Evolutionary conservation across 2,113 vertebrate genomes (phyloP).

Genomic region (Rousettus leschenaultii): DNA sequence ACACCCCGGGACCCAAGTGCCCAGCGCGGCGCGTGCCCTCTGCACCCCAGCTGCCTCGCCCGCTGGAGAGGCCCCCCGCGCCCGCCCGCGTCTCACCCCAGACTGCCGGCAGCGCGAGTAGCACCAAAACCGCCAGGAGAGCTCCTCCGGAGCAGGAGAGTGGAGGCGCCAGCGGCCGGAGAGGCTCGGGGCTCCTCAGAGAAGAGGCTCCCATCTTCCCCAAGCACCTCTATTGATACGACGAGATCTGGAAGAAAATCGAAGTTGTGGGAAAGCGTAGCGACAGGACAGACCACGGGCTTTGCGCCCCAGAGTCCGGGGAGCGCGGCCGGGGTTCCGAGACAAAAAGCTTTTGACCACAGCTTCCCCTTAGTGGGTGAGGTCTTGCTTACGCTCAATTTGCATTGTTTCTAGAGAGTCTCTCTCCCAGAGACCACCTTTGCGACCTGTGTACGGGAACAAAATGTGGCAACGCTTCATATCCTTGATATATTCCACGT

Average conservation of each 20-base stretch:
- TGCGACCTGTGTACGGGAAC: background rate
- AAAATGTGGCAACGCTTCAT: background rate
- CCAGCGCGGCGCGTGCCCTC: too few relatives aligned
- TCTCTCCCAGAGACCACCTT: background rate
- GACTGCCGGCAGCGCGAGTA: background rate
- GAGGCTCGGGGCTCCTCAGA: background rate
- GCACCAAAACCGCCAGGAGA: background rate
- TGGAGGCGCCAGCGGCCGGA: fast-evolving
- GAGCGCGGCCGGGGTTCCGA: background rate
- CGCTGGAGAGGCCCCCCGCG: background rate
- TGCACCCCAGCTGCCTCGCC: too few relatives aligned
- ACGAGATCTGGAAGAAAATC: background rate
- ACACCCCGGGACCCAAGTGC: fast-evolving
- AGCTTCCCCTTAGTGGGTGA: conserved; percentile 11
- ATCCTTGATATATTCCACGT: fast-evolving
- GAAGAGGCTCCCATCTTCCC: background rate
- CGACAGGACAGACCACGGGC: background rate
- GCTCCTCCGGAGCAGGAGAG: background rate
- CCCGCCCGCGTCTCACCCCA: background rate
- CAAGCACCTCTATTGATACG: background rate
- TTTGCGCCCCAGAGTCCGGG: background rate
- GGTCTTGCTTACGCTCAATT: background rate
- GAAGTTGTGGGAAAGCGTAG: fast-evolving
- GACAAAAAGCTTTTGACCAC: background rate
- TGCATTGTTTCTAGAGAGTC: background rate